These are phyloP conservation scores for Drosophila cracens DNA, from an alignment of 2,888 invertebrate species.

Conservation along the genomic window DNA sequence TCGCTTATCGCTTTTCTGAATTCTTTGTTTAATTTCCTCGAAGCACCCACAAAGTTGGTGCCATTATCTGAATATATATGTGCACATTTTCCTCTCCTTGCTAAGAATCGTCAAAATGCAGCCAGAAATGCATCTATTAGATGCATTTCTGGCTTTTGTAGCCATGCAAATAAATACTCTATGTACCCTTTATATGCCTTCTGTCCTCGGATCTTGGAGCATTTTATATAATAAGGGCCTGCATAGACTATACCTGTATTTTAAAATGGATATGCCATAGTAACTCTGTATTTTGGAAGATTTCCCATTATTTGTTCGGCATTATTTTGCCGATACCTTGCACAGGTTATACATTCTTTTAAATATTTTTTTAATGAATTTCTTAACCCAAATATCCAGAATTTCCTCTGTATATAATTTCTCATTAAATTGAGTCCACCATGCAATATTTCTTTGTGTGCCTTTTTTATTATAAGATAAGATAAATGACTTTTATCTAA, in stretches of 20 bases:
- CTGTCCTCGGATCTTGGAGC: background rate
- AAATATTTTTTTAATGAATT: conserved; percentile 4
- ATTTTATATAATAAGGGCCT: conserved; percentile 9
- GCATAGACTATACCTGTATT: conserved; percentile 12
- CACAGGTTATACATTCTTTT: background rate
- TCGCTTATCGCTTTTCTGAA: background rate
- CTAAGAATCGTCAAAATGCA: background rate
- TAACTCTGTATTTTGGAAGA: background rate
- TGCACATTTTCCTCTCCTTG: background rate
- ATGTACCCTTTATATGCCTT: background rate
- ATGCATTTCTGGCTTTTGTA: conserved; percentile 1
- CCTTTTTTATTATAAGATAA: conserved; percentile 1
- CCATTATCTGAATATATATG: background rate
- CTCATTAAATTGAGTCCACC: conserved; percentile 14
- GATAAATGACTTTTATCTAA: background rate
- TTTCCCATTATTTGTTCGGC: conserved; percentile 6
- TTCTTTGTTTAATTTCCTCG: background rate
- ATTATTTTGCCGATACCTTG: conserved; percentile 1
- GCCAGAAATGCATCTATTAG: background rate
- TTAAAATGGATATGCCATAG: background rate
- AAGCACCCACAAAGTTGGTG: background rate
- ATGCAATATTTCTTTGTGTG: conserved; percentile 14
- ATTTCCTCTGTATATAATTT: conserved; percentile 19
- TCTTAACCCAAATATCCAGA: conserved; percentile 13
- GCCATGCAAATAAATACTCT: no score